Evolutionary conservation across 1,140 invertebrate species (phyloP), one percentile per base, ranked within the genome.

Genomic region (Solen grandis): DNA sequence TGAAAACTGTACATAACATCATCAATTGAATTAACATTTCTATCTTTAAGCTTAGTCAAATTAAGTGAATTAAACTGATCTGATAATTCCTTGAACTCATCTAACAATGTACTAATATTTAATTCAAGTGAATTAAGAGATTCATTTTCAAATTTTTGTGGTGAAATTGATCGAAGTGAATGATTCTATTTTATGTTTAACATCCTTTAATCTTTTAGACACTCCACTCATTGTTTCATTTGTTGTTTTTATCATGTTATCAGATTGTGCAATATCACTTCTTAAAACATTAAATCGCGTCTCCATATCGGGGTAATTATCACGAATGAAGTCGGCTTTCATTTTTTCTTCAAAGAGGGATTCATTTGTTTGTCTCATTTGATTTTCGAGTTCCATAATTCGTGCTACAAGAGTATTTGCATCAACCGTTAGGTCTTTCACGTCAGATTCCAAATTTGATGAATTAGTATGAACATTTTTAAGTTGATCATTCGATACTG

Each of bases 321-420:
- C 62, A 25, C 16, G 31, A 13, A 78, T 78, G 27, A 69, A 78
- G 33, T 69, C 54, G 35, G 55, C 19, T 57, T 78, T 78, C 35
- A 19, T 22, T 31, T 69, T 68, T 69, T 78, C 65, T 46, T 78
- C 54, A 55, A 46, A 41, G 41, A 78, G 41, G 22, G 75, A 66
- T n/a, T 78, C 65, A 69, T 78, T 78, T 4, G 69, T 27, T 36
- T 36, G 16, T 33, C 31, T 60, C 5, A 76, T 38, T 65, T 76
- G 46, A 4, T 35, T 33, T 50, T 29, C 57, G 14, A 73, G 19
- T 10, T 25, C 1, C 1, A 41, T 57, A 29, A 73, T 52, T 5
- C n/a, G n/a, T n/a, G n/a, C n/a, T n/a, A n/a, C n/a, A n/a, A n/a
- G n/a, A n/a, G n/a, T n/a, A n/a, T n/a, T n/a, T n/a, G n/a, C n/a